Evolutionary conservation across 2,113 vertebrate species (phyloP).

Genomic region (Dipodomys spectabilis): DNA sequence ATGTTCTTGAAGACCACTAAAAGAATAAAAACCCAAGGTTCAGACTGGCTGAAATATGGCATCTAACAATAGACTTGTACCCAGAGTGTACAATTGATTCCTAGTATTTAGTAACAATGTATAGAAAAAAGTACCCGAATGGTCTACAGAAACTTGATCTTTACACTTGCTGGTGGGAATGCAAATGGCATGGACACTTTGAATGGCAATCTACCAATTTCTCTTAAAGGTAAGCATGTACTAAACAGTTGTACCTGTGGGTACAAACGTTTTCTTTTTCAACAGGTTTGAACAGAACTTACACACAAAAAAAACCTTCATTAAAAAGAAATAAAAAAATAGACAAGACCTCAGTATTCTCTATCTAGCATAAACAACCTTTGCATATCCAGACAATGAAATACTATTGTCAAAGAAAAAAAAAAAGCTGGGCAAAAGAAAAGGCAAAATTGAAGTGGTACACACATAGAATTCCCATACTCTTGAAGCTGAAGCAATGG

Average conservation of each 20-base stretch:
- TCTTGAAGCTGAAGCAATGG: too few relatives aligned
- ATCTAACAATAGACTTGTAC: not conserved
- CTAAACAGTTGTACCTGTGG: not conserved
- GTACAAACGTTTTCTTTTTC: not conserved
- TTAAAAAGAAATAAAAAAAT: not conserved
- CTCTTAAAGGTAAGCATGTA: not conserved
- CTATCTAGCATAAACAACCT: not conserved
- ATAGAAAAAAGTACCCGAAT: not conserved
- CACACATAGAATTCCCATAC: too few relatives aligned
- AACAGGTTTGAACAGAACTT: not conserved
- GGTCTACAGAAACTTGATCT: fast-evolving
- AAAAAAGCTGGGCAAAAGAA: not conserved
- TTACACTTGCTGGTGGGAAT: not conserved
- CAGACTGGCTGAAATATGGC: not conserved
- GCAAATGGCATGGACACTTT: not conserved
- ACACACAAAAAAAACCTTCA: not conserved
- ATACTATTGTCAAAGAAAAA: not conserved
- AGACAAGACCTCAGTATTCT: too few relatives aligned
- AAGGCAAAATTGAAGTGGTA: too few relatives aligned
- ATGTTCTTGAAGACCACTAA: not conserved
- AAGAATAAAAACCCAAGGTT: not conserved
- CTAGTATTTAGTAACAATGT: too few relatives aligned
- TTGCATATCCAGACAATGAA: not conserved
- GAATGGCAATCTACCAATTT: not conserved
- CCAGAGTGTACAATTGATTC: not conserved